Evolutionary conservation across 2,888 invertebrate genomes (phyloP), one percentile per base, ranked within the genome.

Genomic region (Leucania comma): DNA sequence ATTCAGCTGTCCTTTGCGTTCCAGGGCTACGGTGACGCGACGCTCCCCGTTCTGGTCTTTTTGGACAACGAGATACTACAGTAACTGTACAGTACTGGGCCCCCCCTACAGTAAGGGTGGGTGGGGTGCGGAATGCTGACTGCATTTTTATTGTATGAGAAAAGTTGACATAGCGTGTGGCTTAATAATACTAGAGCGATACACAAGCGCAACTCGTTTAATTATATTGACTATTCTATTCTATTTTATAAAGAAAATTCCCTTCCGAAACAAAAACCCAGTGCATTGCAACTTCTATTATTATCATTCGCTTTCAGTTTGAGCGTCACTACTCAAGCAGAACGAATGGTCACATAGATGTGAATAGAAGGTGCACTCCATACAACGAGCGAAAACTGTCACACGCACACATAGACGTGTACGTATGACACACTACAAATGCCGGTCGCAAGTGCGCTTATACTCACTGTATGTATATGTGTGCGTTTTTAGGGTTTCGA

Each of bases 261-360:
- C n/a, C 10, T 56, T 9, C 32, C 32, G 29, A 17, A 57, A 67
- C 50, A 60, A 57, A 79, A 69, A 57, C 59, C 50, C 29, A 71
- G 63, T 80, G 75, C 66, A 76, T 26, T 75, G 67, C 67, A 65
- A 75, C 50, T 76, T 75, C 63, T 68, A 54, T 54, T 68, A 54
- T 54, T 63, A 61, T 42, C 22, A 62, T 61, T 66, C 57, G 8
- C 54, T 42, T 51, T 54, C 51, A 58, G 68, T 80, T 69, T 58
- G 53, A 62, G 22, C 62, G 72, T 66, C 53, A 62, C 66, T 59
- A 79, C 26, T 77, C 68, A 65, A 56, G 69, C 68, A 58, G 68
- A 69, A 74, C 73, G 54, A 62, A 65, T n/a, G 26, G 24, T 29
- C 1, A 58, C 26, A 22, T 2, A 46, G 2, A 35, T 2, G 5